Evolutionary conservation across 1,140 invertebrate genomes (phyloP).

Genomic region (Bacillus rossius): DNA sequence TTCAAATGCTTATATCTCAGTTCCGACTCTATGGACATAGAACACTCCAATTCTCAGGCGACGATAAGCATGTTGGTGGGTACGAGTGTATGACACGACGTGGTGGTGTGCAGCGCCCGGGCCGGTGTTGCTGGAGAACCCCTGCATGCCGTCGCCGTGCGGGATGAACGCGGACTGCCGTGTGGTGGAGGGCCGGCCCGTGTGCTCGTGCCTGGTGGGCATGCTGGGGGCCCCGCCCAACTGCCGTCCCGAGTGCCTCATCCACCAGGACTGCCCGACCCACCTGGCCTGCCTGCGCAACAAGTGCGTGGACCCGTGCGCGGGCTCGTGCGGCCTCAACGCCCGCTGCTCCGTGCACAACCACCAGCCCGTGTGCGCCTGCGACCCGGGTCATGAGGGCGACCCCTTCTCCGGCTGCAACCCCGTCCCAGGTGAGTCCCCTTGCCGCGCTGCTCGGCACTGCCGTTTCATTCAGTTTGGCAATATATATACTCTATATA

Average conservation of each 20-base stretch:
- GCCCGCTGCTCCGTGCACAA: conserved; percentile 69
- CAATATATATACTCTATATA: background rate
- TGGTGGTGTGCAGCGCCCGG: background rate
- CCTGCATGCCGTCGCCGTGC: conserved; percentile 74
- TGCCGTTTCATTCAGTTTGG: no score
- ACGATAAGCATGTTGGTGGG: no score
- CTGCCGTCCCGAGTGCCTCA: conserved; percentile 70
- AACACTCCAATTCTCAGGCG: no score
- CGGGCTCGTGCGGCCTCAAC: conserved; percentile 78
- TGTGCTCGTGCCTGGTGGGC: conserved; percentile 68
- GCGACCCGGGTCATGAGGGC: conserved; percentile 66
- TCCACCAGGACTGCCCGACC: conserved; percentile 71
- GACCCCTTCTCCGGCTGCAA: conserved; percentile 76
- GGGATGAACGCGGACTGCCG: conserved; percentile 74
- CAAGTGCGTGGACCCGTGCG: conserved; percentile 72
- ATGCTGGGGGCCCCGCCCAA: conserved; percentile 80
- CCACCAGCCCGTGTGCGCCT: conserved; percentile 72
- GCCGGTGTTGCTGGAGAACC: conserved; percentile 45
- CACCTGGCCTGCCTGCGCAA: conserved; percentile 70
- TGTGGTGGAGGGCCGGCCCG: conserved; percentile 57
- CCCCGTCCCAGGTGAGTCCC: conserved; percentile 43
- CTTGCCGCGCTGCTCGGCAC: no score
- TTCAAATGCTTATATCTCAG: no score
- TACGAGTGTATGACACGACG: background rate
- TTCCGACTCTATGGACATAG: no score